Percentiles rank a stretch among this genome's conserved stretches.
These are phyloP conservation scores for Perizoma affinitatum DNA, from an alignment of 2,888 invertebrate species.

Conservation along the genomic window DNA sequence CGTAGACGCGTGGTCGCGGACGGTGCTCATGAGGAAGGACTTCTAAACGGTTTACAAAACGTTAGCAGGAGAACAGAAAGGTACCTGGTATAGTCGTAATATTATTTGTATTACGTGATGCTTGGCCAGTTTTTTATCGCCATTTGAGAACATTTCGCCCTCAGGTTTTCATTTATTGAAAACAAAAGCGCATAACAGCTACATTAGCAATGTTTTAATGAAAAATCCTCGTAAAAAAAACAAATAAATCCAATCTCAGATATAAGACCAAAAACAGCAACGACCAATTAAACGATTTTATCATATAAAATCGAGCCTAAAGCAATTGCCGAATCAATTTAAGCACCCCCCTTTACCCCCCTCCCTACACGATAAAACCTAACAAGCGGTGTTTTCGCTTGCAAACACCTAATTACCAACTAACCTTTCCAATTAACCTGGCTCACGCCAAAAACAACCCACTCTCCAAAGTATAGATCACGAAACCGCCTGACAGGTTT, in stretches of 20 bases:
- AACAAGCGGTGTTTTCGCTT: slow-evolving; percentile 39
- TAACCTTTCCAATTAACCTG: slow-evolving; percentile 35
- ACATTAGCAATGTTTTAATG: too few species aligned
- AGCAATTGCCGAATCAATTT: slow-evolving; percentile 34
- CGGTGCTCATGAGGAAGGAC: too few species aligned
- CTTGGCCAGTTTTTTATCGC: too few species aligned
- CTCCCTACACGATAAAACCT: slow-evolving; percentile 33
- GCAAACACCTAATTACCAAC: slow-evolving; percentile 38
- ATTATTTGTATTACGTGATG: too few species aligned
- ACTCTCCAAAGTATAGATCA: slow-evolving; percentile 14
- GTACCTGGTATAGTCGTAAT: too few species aligned
- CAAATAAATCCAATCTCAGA: not conserved
- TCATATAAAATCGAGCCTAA: slow-evolving; percentile 15
- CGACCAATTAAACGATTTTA: slow-evolving; percentile 6
- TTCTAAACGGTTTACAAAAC: too few species aligned
- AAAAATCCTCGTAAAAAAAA: not conserved
- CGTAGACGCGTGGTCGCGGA: too few species aligned
- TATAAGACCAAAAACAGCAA: slow-evolving; percentile 3
- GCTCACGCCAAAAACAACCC: slow-evolving; percentile 14
- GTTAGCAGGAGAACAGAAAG: too few species aligned
- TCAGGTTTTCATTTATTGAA: too few species aligned
- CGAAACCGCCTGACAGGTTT: slow-evolving; percentile 12
- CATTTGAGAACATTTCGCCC: too few species aligned
- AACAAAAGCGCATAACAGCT: too few species aligned
- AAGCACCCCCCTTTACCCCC: slow-evolving; percentile 11